Base-by-base conservation (phyloP, 2,113 vertebrate genomes). In the Grantiella picta region DNA sequence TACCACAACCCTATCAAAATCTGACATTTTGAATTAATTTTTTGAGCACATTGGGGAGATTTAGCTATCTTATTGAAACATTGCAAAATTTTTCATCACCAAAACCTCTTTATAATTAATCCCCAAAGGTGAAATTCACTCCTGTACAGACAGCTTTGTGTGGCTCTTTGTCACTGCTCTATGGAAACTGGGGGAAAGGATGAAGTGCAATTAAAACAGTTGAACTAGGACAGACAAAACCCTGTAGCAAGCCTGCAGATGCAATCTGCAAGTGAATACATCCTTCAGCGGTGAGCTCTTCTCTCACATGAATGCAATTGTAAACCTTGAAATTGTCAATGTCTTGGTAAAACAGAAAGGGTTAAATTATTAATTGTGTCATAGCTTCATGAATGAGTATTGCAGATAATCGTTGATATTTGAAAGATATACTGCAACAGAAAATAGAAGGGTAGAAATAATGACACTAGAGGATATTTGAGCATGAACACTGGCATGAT, bases 31-130 rank as follows among this genome's bases (percentile, higher is more conserved):
- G 53, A 61, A 87, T 92, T 90, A 71, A 59, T 90, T 82, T 96
- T 89, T 88, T 77, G 1, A 94, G 83, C 23, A n/a, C 44, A 25
- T 63, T 86, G 71, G 68, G 49, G 86, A 95, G 44, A 56, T 82
- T 91, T 84, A 89, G 57, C 69, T 72, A 47, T 53, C 89, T 60
- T 79, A 49, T 15, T 87, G 86, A 95, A 86, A 89, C 23, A 82
- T 38, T 72, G 45, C 54, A 87, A 89, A 92, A 82, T 63, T 79
- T 36, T 92, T 94, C 70, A 63, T 82, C 78, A 92, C 53, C 78
- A 80, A 92, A 89, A 87, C 38, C 49, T 91, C 66, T 65, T 87
- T 82, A 76, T 95, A 95, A 96, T 96, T 94, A 95, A 84, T 95
- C 81, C 86, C 84, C 70, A 72, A 91, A 89, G 84, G 89, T 94